Base-by-base conservation (phyloP, 2,113 vertebrate genomes). In the Herpailurus yagouaroundi region DNA sequence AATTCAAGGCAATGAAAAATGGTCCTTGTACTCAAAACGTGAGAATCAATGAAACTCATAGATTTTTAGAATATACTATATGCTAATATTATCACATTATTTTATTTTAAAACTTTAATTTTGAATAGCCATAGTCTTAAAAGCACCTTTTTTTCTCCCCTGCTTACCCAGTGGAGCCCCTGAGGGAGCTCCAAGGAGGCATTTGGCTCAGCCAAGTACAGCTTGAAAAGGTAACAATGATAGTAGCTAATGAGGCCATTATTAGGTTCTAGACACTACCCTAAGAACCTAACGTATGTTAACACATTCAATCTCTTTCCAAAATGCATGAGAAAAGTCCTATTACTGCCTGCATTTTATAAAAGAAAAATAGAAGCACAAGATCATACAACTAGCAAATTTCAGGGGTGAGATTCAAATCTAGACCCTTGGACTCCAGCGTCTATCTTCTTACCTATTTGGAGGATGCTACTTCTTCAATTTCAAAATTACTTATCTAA, bases 81-180 rank as follows among this genome's bases (percentile, higher is more conserved):
- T 89, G 71, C 18, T 55, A 36, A 23, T 15, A 79, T 27, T 80
- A 77, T 73, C 23, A 71, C 31, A 84, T 12, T 76, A 66, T 73
- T 66, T 93, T 64, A 71, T 45, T 77, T 60, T 25, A 92, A 89
- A 85, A 77, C n/a, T 80, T 73, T 48, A 52, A 83, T 85, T 93
- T 64, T 95, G 45, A 48, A 38, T n/a, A 71, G 16, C 74, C 36
- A 93, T 85, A 48, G 81, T 69, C 33, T 88, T 86, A 64, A 60
- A 4, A 89, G 50, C 13, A 69, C 27, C 52, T 79, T 90, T 86
- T 91, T 95, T 27, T 15, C 71, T 55, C 33, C 41, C 41, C 5
- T 82, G 5, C 7, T 88, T 14, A 66, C 31, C 48, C 50, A 94
- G 21, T 48, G 57, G 25, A 71, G 23, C 41, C 23, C n/a, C 18